Conservation (phyloP, 1,140 invertebrate species). For the Atopsyche davidsoni region DNA sequence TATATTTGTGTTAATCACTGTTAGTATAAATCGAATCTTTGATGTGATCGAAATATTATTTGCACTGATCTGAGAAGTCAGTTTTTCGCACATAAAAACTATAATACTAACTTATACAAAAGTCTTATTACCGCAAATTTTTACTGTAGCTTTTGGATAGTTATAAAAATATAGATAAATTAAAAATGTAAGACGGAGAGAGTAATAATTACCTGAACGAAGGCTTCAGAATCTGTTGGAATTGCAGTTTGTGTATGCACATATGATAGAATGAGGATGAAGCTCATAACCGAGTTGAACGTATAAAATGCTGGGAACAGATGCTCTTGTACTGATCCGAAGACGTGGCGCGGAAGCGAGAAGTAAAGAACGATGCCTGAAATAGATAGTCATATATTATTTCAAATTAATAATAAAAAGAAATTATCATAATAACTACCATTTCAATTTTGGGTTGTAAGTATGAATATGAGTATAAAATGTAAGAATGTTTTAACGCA, state of each 20-base stretch:
- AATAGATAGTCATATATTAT: no score
- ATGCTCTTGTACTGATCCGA: constrained; percentile 74
- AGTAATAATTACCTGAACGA: constrained; percentile 22
- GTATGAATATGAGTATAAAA: constrained; percentile 6
- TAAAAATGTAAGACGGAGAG: constrained; percentile 1
- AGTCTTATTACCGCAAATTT: no score
- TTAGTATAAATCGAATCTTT: not conserved
- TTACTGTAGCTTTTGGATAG: no score
- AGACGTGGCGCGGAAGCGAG: constrained; percentile 70
- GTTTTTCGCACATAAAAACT: no score
- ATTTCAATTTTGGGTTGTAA: not conserved
- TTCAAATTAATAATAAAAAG: no score
- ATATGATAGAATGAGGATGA: constrained; percentile 64
- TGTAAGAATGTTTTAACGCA: no score
- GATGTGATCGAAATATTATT: not conserved
- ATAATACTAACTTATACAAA: no score
- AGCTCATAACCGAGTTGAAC: constrained; percentile 65
- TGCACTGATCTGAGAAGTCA: not conserved
- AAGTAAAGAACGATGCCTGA: constrained; percentile 77
- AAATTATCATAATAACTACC: constrained; percentile 1
- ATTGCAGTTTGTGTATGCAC: constrained; percentile 30
- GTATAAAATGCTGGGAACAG: constrained; percentile 82
- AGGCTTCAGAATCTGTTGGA: constrained; percentile 6
- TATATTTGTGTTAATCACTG: not conserved
- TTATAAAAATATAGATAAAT: constrained; percentile 1